Evolutionary conservation across 1,140 invertebrate species (phyloP).

Genomic region (Whitmania pigra): DNA sequence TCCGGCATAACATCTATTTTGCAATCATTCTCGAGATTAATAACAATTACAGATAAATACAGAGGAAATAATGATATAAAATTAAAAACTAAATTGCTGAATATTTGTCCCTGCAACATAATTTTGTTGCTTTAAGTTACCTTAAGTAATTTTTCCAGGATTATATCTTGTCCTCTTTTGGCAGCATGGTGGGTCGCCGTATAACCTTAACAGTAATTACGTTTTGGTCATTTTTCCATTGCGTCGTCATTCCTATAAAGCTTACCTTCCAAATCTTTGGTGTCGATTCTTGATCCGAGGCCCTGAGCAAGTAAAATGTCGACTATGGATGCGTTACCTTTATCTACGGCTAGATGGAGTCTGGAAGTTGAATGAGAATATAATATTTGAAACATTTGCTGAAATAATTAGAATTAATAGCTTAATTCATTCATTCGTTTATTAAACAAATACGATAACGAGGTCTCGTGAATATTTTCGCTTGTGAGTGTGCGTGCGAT

Average conservation of each 20-base stretch:
- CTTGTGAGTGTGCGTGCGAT: too few relatives aligned
- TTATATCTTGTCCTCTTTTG: neutral
- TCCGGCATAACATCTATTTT: too few relatives aligned
- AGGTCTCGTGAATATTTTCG: too few relatives aligned
- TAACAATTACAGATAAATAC: too few relatives aligned
- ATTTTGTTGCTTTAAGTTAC: neutral
- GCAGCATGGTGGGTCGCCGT: neutral
- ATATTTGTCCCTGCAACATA: too few relatives aligned
- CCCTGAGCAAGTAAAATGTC: neutral
- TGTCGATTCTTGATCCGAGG: constrained; percentile 1
- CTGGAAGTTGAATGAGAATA: neutral
- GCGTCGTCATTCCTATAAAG: neutral
- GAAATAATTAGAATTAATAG: too few relatives aligned
- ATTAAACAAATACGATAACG: too few relatives aligned
- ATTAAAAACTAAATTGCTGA: too few relatives aligned
- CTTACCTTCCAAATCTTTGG: neutral
- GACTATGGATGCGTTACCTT: neutral
- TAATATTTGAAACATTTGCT: neutral
- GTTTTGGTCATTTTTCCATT: too few relatives aligned
- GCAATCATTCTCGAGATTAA: too few relatives aligned
- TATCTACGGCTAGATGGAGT: neutral
- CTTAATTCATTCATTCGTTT: too few relatives aligned
- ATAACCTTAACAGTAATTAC: neutral
- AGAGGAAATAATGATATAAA: too few relatives aligned
- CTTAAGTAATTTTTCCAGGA: neutral